A percentile compares a stretch with the other conserved stretches of the same genome.
Conservation (phyloP, 2,797 vertebrate species). For the Cacajao melanocephalus region DNA sequence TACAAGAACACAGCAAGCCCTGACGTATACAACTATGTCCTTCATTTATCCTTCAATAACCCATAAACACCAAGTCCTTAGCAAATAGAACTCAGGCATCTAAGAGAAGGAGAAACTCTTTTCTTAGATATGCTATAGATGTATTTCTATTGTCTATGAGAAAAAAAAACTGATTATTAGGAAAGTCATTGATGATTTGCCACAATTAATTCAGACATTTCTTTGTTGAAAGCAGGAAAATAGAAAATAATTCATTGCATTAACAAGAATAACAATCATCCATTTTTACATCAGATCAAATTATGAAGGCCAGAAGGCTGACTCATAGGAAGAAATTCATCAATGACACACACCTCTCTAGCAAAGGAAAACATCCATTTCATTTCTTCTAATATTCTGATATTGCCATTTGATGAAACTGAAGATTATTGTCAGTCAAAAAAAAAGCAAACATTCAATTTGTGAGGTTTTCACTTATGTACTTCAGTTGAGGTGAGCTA, state of each 20-base stretch:
- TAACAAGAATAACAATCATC: background rate
- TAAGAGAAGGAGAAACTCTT: background rate
- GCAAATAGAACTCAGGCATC: background rate
- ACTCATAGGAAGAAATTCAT: background rate
- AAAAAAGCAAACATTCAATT: background rate
- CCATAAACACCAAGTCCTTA: background rate
- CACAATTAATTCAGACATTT: background rate
- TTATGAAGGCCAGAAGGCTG: background rate
- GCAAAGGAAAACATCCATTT: background rate
- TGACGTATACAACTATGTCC: background rate
- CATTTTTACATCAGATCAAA: background rate
- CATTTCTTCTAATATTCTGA: background rate
- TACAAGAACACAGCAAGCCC: background rate
- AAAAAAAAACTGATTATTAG: background rate
- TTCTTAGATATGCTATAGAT: background rate
- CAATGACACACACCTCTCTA: background rate
- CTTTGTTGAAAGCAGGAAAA: background rate
- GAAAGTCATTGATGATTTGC: background rate
- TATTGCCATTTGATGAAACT: background rate
- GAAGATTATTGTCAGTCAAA: background rate
- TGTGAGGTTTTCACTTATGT: background rate
- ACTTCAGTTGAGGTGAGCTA: background rate
- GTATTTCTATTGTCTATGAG: background rate
- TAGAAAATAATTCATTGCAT: slow-evolving; percentile 2
- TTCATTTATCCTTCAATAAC: background rate